Conservation (phyloP, 1,140 invertebrate species). For the Paraescarpia echinospica region DNA sequence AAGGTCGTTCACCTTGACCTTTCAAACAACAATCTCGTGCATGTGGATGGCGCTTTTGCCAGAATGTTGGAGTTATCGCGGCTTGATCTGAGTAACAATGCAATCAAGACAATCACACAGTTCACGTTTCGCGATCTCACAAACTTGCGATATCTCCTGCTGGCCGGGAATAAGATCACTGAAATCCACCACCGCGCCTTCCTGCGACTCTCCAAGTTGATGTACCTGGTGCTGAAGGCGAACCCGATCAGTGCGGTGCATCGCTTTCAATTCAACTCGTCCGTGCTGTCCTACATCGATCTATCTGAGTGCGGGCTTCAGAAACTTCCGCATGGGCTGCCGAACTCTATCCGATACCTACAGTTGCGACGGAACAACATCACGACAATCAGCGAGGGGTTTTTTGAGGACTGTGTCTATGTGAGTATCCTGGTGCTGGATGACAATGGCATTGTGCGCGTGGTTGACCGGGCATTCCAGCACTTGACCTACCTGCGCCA, state of each 20-base stretch:
- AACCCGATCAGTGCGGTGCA: conserved; percentile 47
- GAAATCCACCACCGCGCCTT: conserved; percentile 72
- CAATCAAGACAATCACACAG: conserved; percentile 63
- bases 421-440: conserved; percentile 79
- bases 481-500: conserved; percentile 75
- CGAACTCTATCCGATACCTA: conserved; percentile 78
- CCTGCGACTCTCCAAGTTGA: conserved; percentile 73
- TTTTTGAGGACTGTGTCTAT: conserved; percentile 83
- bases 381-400: conserved; percentile 74
- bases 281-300: conserved; percentile 66
- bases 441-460: conserved; percentile 70
- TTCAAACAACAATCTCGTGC: conserved; percentile 52
- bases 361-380: conserved; percentile 75
- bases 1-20: conserved; percentile 53
- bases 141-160: conserved; percentile 75
- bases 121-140: conserved; percentile 66
- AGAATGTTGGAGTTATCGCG: conserved; percentile 66
- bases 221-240: conserved; percentile 68
- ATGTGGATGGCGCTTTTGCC: conserved; percentile 52
- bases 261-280: conserved; percentile 33
- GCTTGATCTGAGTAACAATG: conserved; percentile 73
- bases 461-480: conserved; percentile 87
- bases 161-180: conserved; percentile 75
- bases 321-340: conserved; percentile 79
- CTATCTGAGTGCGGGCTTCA: conserved; percentile 76